phyloP scores from a whole-genome alignment of 2,888 invertebrate genomes.

The Julus scandinavius region DNA sequence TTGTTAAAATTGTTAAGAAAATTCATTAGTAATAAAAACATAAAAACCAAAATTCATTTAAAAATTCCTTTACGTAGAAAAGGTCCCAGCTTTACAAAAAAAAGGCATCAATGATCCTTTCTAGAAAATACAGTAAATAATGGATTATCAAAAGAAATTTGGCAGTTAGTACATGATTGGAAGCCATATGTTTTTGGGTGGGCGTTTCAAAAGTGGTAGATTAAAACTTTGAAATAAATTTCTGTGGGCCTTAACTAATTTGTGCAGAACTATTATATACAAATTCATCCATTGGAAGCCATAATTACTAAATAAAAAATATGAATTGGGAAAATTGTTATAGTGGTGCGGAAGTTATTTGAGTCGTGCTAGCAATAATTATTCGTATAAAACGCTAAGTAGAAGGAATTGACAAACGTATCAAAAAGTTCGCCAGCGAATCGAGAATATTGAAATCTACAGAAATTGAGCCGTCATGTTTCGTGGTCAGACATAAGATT shows the following conservation, averaged over 20 bases:
- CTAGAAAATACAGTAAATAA: conserved; percentile 24
- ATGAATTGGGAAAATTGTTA: neutral
- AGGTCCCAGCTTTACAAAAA: conserved; percentile 21
- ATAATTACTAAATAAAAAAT: neutral
- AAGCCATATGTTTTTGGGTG: neutral
- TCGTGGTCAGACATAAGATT: conserved; percentile 39
- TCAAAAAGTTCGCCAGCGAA: conserved; percentile 38
- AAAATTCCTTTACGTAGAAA: conserved; percentile 13
- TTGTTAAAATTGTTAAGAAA: neutral
- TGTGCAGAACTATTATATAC: conserved; percentile 44
- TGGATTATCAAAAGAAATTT: conserved; percentile 21
- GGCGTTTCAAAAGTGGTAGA: neutral
- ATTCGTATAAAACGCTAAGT: conserved; percentile 46
- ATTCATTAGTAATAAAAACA: neutral
- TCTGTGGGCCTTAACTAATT: neutral
- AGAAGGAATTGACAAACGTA: conserved; percentile 33
- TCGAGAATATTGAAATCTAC: conserved; percentile 28
- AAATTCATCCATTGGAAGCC: conserved; percentile 34
- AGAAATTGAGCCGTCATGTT: conserved; percentile 36
- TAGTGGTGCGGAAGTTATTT: neutral
- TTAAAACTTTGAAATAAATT: neutral
- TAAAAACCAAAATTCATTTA: conserved; percentile 39
- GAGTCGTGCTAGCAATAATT: conserved; percentile 31
- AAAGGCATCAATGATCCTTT: neutral
- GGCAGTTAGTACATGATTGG: conserved; percentile 1